A percentile compares a stretch with the other conserved stretches of the same genome.
Conservation (phyloP, 1,140 invertebrate species). For the Armadillidium nasatum region DNA sequence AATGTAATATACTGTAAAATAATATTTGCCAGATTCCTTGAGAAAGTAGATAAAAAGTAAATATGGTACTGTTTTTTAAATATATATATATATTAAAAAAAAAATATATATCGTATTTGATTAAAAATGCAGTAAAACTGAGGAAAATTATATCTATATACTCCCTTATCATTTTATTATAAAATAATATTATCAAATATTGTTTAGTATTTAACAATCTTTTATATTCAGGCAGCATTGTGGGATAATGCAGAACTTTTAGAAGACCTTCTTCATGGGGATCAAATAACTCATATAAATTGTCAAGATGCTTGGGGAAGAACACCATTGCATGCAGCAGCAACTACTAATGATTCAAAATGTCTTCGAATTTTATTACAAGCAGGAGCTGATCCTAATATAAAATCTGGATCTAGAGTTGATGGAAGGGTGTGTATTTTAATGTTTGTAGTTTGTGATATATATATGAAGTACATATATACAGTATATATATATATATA, state of each 20-base stretch:
- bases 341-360: constrained; percentile 75
- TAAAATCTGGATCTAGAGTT: constrained; percentile 34
- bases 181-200: not conserved
- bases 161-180: not conserved
- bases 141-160: too few species aligned
- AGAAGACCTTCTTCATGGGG: constrained; percentile 71
- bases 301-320: constrained; percentile 70
- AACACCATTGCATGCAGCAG: constrained; percentile 77
- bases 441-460: not conserved
- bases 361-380: constrained; percentile 69
- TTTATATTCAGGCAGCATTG: constrained; percentile 63
- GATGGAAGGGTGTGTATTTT: constrained; percentile 34
- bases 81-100: too few species aligned
- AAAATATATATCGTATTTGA: too few species aligned
- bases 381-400: constrained; percentile 58
- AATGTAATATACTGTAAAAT: too few species aligned
- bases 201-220: not conserved
- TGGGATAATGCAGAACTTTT: constrained; percentile 87
- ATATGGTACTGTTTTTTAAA: too few species aligned
- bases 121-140: too few species aligned
- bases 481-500: too few species aligned
- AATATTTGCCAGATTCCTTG: too few species aligned
- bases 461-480: too few species aligned
- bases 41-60: too few species aligned
- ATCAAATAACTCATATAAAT: constrained; percentile 65